Evolutionary conservation across 92 coral and sea anemone species (phyloP), one percentile per base, ranked within the genome.

Genomic region (Umimayanthus kanabou): DNA sequence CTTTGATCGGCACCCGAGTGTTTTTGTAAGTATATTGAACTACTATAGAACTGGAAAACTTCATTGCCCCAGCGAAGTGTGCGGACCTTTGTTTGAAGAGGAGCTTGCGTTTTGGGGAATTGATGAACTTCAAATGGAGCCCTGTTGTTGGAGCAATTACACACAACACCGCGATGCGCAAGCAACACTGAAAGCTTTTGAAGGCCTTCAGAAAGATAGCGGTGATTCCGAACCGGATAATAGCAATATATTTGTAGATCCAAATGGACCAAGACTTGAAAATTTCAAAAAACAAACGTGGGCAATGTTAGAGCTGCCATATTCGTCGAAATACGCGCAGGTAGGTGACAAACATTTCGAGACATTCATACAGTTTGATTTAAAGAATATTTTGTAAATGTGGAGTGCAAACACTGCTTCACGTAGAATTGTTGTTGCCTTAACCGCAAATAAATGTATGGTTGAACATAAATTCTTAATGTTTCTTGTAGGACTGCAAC

Each of bases 141-240:
- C 99, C 28, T 97, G 99, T 88, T 97, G 99, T 39, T 97, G 99
- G 99, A 95, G 98, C 43, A 97, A 96, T 74, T 97, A 97, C 80
- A 97, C 99, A 0, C 98, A 96, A 40, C 99, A 97, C 79, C 90
- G 99, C 7, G 98, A 97, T 2, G 99, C 99, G 0, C 98, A 94
- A 73, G 98, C 95, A 0, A 95, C 98, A 25, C 91, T 95, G 0
- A 97, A 97, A 82, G 99, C 98, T 9, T 97, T 97, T 67, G 96
- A 96, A 73, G 98, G 96, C 3, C 84, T 92, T 72, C 95, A 92
- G 82, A 92, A 97, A 85, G 98, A 93, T 81, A 92, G 92, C 88
- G 98, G 93, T 33, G 92, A 93, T 22, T 94, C 98, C 0, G 98
- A 95, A 71, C 87, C 90, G 45, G 99, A 93, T 23, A 80, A 79